These are phyloP conservation scores for Acanthosepion lycidas DNA, from an alignment of 2,888 invertebrate genomes.

Conservation along the genomic window DNA sequence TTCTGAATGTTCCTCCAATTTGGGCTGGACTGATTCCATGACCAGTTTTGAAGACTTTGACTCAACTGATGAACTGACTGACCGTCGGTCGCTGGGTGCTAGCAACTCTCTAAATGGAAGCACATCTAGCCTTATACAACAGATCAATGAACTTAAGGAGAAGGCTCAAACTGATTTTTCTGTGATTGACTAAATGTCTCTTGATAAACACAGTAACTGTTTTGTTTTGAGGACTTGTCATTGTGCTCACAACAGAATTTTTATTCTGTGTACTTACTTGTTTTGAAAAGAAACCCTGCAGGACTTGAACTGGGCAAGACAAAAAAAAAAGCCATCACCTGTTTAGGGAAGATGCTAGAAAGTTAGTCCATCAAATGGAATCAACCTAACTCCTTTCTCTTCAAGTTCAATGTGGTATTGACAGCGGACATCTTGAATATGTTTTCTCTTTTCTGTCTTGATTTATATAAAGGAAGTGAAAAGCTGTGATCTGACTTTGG, in stretches of 20 bases:
- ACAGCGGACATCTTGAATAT: neutral
- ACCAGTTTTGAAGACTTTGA: conserved; percentile 64
- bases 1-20: conserved; percentile 65
- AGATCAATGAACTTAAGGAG: conserved; percentile 65
- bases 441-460: neutral
- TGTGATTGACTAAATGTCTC: conserved; percentile 44
- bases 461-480: neutral
- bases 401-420: neutral
- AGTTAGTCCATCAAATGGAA: neutral
- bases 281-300: no score
- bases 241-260: neutral
- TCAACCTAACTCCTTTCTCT: neutral
- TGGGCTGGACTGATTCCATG: conserved; percentile 63
- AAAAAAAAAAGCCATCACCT: neutral
- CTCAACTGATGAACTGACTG: conserved; percentile 56
- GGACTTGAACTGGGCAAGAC: neutral
- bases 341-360: neutral
- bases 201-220: neutral
- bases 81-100: conserved; percentile 53
- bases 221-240: no score
- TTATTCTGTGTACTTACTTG: neutral
- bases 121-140: conserved; percentile 66
- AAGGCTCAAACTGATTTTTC: conserved; percentile 64
- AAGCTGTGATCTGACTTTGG: neutral
- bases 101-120: conserved; percentile 62